Evolutionary conservation across 1,140 invertebrate species (phyloP), one percentile per base, ranked within the genome.

Genomic region (Rhyzopertha dominica): DNA sequence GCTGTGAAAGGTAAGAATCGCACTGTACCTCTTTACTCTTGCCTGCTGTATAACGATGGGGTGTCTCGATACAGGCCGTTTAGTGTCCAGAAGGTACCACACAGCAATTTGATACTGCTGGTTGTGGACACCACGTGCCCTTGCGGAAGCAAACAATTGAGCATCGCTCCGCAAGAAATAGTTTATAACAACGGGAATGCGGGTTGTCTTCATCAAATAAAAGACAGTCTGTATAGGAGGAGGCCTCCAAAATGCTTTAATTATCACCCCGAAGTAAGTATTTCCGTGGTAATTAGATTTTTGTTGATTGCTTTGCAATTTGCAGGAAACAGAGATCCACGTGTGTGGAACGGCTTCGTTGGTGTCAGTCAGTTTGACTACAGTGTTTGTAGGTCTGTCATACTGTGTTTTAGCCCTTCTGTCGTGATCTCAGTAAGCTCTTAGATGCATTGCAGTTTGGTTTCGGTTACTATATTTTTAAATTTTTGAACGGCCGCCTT

Each of bases 21-120:
- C n/a, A n/a, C n/a, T n/a, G n/a, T n/a, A n/a, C 9, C 17, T 26
- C 5, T 30, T 48, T 34, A 43, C 3, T n/a, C 4, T 17, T 23
- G 10, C 22, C 8, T 17, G 50, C 43, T 43, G 56, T 3, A 19
- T 14, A 17, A 5, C 17, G 20, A 34, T 28, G 49, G n/a, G n/a
- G n/a, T n/a, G n/a, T n/a, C n/a, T n/a, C n/a, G n/a, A n/a, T 56
- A 28, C 67, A 90, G 87, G 52, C 88, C 88, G 9, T 95, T 94
- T 69, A 93, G 90, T 67, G 89, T 93, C 8, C 90, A 94, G 61
- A 90, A 90, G 70, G 90, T 94, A 54, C 87, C 83, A 25, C 85
- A 90, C 61, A 93, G 90, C 54, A 95, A 95, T 73, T 69, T 95
- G 31, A 89, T 95, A 37, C 69, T 94, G 39, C 70, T 94, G 17